A percentile compares a stretch with the other conserved stretches of the same genome.
phyloP scores from a whole-genome alignment of 2,113 vertebrate species.

The Rhinichthys klamathensis region DNA sequence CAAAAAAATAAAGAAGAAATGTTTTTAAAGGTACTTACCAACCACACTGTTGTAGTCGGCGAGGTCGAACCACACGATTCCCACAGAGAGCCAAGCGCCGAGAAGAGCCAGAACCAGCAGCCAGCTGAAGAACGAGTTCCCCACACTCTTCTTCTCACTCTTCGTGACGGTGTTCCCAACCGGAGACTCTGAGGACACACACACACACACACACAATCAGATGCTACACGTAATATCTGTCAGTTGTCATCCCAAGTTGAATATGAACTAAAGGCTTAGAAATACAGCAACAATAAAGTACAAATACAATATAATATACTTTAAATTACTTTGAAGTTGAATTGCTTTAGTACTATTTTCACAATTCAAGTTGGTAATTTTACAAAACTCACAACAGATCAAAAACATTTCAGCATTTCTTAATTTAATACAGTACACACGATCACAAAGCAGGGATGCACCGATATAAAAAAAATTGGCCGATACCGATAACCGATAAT shows the following conservation, averaged over 20 bases:
- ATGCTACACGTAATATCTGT: neutral
- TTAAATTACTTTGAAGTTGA: too few relatives aligned
- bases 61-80: constrained; percentile 94
- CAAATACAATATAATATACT: too few relatives aligned
- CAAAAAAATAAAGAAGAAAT: neutral
- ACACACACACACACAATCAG: neutral
- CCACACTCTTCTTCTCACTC: constrained; percentile 82
- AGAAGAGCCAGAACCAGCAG: constrained; percentile 92
- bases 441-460: too few relatives aligned
- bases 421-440: too few relatives aligned
- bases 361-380: too few relatives aligned
- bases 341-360: too few relatives aligned
- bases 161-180: constrained; percentile 75
- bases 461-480: too few relatives aligned
- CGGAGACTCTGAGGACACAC: constrained; percentile 67
- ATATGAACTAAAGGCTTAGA: neutral
- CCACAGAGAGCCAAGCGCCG: constrained; percentile 94
- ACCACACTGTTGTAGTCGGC: constrained; percentile 94
- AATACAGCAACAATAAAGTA: too few relatives aligned
- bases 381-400: too few relatives aligned
- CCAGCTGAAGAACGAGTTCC: constrained; percentile 90
- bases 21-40: constrained; percentile 75
- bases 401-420: too few relatives aligned
- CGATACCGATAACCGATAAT: too few relatives aligned
- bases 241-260: neutral